Evolutionary conservation across 2,797 vertebrate species (phyloP).

Genomic region (Hydrophis major): DNA sequence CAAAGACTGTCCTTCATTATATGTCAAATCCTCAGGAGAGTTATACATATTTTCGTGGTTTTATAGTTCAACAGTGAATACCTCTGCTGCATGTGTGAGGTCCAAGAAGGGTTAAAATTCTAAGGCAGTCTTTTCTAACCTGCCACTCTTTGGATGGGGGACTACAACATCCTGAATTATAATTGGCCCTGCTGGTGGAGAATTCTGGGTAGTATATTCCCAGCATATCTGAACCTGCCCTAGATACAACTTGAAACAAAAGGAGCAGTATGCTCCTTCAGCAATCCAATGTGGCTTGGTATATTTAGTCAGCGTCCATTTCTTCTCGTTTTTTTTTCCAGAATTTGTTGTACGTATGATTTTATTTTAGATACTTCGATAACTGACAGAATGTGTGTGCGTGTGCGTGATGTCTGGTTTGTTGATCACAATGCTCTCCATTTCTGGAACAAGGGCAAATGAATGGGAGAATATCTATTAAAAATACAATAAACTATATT

Average conservation of each 20-base stretch:
- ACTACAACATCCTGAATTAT: background rate
- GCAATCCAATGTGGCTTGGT: constrained; percentile 29
- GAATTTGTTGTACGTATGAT: constrained; percentile 51
- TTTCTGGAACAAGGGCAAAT: constrained; percentile 18
- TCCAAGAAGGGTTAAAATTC: constrained; percentile 36
- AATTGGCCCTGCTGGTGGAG: background rate
- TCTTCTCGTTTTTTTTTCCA: constrained; percentile 25
- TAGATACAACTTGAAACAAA: constrained; percentile 26
- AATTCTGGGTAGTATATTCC: background rate
- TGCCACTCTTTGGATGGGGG: background rate
- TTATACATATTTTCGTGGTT: background rate
- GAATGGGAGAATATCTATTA: constrained; percentile 40
- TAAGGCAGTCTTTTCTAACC: background rate
- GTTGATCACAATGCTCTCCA: constrained; percentile 44
- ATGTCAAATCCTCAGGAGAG: constrained; percentile 3
- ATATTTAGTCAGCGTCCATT: constrained; percentile 40
- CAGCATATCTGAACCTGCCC: background rate
- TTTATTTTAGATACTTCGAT: constrained; percentile 60
- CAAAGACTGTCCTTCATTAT: background rate
- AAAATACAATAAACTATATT: constrained; percentile 44
- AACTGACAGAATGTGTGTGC: constrained; percentile 34
- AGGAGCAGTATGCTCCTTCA: constrained; percentile 26
- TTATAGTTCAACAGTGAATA: constrained; percentile 23
- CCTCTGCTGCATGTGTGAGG: background rate
- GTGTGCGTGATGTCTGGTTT: constrained; percentile 59